These are phyloP conservation scores for Lapara coniferarum DNA, from an alignment of 2,888 invertebrate genomes.

Conservation along the genomic window DNA sequence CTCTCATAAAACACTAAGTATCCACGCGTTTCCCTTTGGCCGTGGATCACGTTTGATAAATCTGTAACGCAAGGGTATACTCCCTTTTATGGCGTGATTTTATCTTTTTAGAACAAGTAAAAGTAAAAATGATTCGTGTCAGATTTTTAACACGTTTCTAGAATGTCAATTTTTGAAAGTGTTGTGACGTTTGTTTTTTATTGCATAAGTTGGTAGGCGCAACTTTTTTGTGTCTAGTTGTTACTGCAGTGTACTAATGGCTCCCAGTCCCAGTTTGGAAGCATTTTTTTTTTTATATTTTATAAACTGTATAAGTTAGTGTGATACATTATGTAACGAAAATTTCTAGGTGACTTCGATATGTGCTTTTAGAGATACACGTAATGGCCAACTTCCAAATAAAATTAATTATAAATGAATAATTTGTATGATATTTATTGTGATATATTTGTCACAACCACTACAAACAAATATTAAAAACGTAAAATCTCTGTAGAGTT, in stretches of 20 bases:
- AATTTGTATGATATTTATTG: too few species aligned
- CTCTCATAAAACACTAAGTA: constrained; percentile 1
- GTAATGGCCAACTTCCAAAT: too few species aligned
- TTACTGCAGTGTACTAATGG: background rate
- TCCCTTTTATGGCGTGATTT: constrained; percentile 17
- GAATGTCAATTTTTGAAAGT: constrained; percentile 15
- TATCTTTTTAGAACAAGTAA: constrained; percentile 18
- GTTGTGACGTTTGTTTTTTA: background rate
- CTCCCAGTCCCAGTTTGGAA: too few species aligned
- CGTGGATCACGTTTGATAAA: constrained; percentile 14
- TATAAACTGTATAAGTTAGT: too few species aligned
- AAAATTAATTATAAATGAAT: too few species aligned
- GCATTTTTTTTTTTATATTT: too few species aligned
- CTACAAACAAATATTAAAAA: too few species aligned
- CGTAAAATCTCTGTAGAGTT: too few species aligned
- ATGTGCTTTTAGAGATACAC: too few species aligned
- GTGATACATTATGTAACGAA: too few species aligned
- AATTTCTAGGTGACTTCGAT: too few species aligned
- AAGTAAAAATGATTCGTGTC: constrained; percentile 6
- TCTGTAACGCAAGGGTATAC: constrained; percentile 15
- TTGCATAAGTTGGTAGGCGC: background rate
- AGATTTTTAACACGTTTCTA: constrained; percentile 3
- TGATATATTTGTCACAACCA: too few species aligned
- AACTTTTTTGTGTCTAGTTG: background rate
- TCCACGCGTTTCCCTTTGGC: constrained; percentile 7